Evolutionary conservation across 2,888 invertebrate genomes (phyloP), one percentile per base, ranked within the genome.

Genomic region (Nomada fucata): DNA sequence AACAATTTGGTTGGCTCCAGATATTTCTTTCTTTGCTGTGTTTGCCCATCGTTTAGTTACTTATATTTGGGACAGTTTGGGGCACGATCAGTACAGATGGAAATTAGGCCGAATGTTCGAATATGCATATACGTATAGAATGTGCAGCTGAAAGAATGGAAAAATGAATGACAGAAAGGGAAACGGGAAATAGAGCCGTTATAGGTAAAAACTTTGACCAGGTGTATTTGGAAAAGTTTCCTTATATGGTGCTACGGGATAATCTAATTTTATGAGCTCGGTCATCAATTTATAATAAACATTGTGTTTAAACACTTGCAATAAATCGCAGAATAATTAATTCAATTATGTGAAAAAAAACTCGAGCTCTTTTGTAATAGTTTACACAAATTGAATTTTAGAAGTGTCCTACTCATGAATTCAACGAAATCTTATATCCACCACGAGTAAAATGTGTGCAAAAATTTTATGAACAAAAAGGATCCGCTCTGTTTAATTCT

Each of bases 11-110:
- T 23, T 23, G 36, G 15, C 23, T 44, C 18, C 44, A 70, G 29
- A 36, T 13, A 50, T 71, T 71, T 72, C 63, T 60, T 47, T 26
- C 59, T 53, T 60, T 57, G 55, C 59, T 23, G 60, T 74, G 55
- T 70, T 73, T 65, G 55, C n/a, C 65, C 61, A 61, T 67, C 64
- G 53, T 70, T 47, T 44, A 55, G 72, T 65, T 67, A 44, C 55
- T 75, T 75, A 53, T 36, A 72, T 80, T 44, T 73, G 61, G 20
- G 61, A 59, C 36, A 73, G 52, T 69, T 23, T 18, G 53, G 61
- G 13, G 47, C 47, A 55, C 68, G 7, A 20, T 9, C n/a, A 52
- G 44, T 70, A 52, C 9, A 23, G 29, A 71, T 71, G 71, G 36
- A 61, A 61, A 61, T 71, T 52, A 52, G 42, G 18, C 42, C 36